Base-by-base conservation (phyloP, 2,888 invertebrate genomes). In the Glaucopsyche alexis region DNA sequence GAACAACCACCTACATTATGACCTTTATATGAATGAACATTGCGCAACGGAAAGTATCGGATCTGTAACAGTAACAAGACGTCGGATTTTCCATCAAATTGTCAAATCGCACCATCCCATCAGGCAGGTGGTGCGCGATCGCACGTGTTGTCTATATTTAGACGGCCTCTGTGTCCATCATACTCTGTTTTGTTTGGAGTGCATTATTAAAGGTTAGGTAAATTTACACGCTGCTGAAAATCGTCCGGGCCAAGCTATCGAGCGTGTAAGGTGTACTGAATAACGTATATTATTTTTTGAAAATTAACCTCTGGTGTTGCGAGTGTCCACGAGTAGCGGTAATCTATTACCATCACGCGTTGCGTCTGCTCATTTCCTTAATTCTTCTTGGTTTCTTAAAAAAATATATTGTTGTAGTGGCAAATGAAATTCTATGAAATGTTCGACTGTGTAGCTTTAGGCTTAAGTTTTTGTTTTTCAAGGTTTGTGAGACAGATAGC, bases 131-230 rank as follows among this genome's bases (percentile, higher is more conserved):
- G 82, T 81, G 86, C 88, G 89, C 88, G 3, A 29, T 29, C 84
- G 89, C 90, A 88, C 90, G 89, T 86, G 89, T 85, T 78, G 76
- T 82, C 91, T 90, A 90, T 82, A 82, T 83, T 80, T 79, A 78
- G 79, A 77, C 81, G 84, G 84, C 83, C 80, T 84, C 86, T 83
- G 86, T 90, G 91, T 91, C 91, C 85, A 88, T 91, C 91, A 91
- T 7, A 29, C 45, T 69, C 69, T 29, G 69, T 11, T 65, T 65
- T 67, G 67, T 69, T 69, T 69, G 69, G 45, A 47, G 47, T 69
- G 69, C 69, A 69, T 69, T 49, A 13, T 69, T 47, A 13, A 13
- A 49, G 19, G 29, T 60, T 1, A 29, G 55, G 6, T 60, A 29
- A 29, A 19, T 19, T 60, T 13, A 38, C 60, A 38, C 60, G 60